Evolutionary conservation across 2,113 vertebrate genomes (phyloP).

Genomic region (Melanerpes formicivorus): DNA sequence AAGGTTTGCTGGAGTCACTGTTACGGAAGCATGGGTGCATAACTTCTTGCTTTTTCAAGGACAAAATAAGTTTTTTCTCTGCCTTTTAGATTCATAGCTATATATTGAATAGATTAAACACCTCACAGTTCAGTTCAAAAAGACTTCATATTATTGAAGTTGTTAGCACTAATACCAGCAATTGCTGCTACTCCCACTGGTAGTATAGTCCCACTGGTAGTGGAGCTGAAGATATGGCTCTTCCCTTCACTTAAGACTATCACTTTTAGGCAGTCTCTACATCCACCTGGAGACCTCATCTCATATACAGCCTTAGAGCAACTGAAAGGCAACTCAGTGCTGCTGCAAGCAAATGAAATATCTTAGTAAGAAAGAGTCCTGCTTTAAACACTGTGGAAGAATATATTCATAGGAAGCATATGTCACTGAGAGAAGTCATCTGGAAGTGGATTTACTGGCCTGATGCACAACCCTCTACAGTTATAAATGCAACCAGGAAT

Average conservation of each 20-base stretch:
- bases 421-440: not conserved
- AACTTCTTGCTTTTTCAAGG: not conserved
- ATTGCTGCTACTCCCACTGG: not conserved
- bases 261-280: not conserved
- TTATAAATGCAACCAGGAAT: not conserved
- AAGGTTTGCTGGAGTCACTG: not conserved
- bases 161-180: not conserved
- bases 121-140: not conserved
- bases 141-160: not conserved
- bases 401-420: not conserved
- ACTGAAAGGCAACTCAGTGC: not conserved
- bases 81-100: not conserved
- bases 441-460: not conserved
- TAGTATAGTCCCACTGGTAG: too few relatives aligned
- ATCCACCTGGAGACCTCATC: not conserved
- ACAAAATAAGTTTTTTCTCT: not conserved
- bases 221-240: not conserved
- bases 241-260: not conserved
- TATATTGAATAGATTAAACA: not conserved
- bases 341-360: not conserved
- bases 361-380: not conserved
- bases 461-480: not conserved
- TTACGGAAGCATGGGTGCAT: not conserved
- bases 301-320: not conserved
- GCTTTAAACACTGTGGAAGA: not conserved